phyloP scores from a whole-genome alignment of 2,797 vertebrate genomes.

The Lagocephalus sceleratus region DNA sequence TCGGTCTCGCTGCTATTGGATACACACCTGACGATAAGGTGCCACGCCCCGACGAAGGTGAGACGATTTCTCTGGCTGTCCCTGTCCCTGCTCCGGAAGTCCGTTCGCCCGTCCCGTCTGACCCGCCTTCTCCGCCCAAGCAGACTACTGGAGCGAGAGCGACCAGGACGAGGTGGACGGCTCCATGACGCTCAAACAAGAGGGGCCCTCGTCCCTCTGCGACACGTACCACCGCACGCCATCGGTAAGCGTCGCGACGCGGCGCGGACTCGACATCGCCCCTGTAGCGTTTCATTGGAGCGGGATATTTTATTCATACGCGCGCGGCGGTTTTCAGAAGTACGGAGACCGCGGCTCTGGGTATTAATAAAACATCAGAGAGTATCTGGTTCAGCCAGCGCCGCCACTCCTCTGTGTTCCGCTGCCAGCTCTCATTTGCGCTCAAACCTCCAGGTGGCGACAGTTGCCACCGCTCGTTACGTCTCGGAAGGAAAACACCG shows the following conservation, averaged over 20 bases:
- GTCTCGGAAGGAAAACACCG: not conserved
- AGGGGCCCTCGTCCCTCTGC: constrained; percentile 79
- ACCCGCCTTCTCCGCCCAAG: constrained; percentile 10
- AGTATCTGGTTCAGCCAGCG: constrained; percentile 50
- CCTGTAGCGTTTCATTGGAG: constrained; percentile 45
- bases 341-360: constrained; percentile 44
- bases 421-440: constrained; percentile 30
- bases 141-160: constrained; percentile 93
- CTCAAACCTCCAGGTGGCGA: constrained; percentile 51
- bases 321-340: constrained; percentile 46
- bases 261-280: constrained; percentile 16
- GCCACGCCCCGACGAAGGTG: constrained; percentile 86
- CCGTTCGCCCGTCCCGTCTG: not conserved
- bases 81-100: not conserved
- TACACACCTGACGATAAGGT: constrained; percentile 89
- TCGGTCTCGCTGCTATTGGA: constrained; percentile 84
- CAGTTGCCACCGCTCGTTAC: constrained; percentile 19
- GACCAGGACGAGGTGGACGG: constrained; percentile 87
- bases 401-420: constrained; percentile 31
- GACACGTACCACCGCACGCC: constrained; percentile 84
- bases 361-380: constrained; percentile 71
- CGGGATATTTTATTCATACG: constrained; percentile 61
- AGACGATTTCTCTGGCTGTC: constrained; percentile 2
- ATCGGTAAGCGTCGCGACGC: constrained; percentile 74
- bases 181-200: constrained; percentile 86